Conservation (phyloP, 2,797 vertebrate genomes). For the Philypnodon macrostomus region DNA sequence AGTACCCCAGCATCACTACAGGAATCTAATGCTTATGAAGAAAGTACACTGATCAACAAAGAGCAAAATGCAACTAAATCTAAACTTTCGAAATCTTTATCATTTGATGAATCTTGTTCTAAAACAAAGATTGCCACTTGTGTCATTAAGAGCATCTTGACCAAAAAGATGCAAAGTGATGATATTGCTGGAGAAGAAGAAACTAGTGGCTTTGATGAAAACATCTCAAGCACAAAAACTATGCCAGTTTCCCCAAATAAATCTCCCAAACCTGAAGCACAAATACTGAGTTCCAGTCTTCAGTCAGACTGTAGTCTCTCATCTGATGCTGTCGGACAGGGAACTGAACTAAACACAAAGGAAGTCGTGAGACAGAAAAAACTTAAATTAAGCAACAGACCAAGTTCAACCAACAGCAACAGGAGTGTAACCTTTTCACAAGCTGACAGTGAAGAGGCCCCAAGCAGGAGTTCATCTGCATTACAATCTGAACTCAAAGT, state of each 20-base stretch:
- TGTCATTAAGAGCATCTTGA: constrained; percentile 87
- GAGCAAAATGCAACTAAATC: constrained; percentile 54
- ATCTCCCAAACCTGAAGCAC: constrained; percentile 42
- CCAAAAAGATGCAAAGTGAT: constrained; percentile 86
- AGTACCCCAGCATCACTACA: constrained; percentile 72
- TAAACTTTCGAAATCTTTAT: constrained; percentile 83
- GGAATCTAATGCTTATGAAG: constrained; percentile 41
- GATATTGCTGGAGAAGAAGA: constrained; percentile 40
- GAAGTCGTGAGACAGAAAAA: constrained; percentile 40
- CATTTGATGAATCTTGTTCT: constrained; percentile 77
- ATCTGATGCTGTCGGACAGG: constrained; percentile 48
- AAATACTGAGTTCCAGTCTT: constrained; percentile 56
- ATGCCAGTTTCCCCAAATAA: constrained; percentile 23
- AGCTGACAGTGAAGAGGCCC: constrained; percentile 51
- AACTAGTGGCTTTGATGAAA: constrained; percentile 42
- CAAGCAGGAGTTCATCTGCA: constrained; percentile 27
- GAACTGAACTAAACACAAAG: constrained; percentile 47
- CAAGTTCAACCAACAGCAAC: constrained; percentile 62
- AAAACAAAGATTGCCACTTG: constrained; percentile 86
- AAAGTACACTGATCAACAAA: constrained; percentile 36
- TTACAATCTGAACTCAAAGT: constrained; percentile 52
- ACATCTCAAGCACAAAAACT: constrained; percentile 28
- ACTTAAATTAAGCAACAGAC: constrained; percentile 60
- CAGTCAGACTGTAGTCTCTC: constrained; percentile 64
- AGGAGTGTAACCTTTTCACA: constrained; percentile 55